These are phyloP conservation scores for Eupithecia subumbrata DNA, from an alignment of 2,888 invertebrate species.

Conservation along the genomic window DNA sequence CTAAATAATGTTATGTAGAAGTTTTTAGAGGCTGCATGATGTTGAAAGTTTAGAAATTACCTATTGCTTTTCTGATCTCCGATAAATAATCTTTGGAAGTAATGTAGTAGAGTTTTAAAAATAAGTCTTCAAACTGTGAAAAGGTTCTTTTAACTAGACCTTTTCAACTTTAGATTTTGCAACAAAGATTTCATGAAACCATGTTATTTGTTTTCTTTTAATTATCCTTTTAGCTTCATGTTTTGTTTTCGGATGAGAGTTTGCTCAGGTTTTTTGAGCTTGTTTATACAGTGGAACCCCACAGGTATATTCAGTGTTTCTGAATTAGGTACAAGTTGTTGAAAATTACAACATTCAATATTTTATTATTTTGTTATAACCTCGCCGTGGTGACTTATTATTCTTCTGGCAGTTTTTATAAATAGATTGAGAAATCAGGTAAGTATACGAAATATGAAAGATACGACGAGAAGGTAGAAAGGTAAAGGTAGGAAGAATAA, in stretches of 20 bases:
- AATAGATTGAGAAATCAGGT: too few relatives aligned
- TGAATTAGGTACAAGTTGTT: neutral
- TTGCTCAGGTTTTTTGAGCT: neutral
- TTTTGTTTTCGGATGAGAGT: neutral
- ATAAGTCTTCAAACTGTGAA: neutral
- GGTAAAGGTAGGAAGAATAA: too few relatives aligned
- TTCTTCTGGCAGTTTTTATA: too few relatives aligned
- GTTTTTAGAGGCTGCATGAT: neutral
- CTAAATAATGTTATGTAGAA: neutral
- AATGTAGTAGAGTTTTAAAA: neutral
- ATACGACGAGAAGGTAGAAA: too few relatives aligned
- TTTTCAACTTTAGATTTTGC: neutral
- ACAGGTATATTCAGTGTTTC: neutral
- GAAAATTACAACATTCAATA: too few relatives aligned
- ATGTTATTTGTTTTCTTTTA: neutral
- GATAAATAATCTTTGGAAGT: neutral
- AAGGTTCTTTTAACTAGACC: neutral
- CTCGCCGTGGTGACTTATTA: too few relatives aligned
- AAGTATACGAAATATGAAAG: too few relatives aligned
- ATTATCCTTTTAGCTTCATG: neutral
- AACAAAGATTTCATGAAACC: neutral
- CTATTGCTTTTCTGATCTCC: too few relatives aligned
- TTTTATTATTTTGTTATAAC: too few relatives aligned
- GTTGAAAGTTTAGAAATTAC: neutral
- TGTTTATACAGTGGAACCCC: neutral